phyloP scores from a whole-genome alignment of 1,140 invertebrate genomes.

The Oryctes rhinoceros region DNA sequence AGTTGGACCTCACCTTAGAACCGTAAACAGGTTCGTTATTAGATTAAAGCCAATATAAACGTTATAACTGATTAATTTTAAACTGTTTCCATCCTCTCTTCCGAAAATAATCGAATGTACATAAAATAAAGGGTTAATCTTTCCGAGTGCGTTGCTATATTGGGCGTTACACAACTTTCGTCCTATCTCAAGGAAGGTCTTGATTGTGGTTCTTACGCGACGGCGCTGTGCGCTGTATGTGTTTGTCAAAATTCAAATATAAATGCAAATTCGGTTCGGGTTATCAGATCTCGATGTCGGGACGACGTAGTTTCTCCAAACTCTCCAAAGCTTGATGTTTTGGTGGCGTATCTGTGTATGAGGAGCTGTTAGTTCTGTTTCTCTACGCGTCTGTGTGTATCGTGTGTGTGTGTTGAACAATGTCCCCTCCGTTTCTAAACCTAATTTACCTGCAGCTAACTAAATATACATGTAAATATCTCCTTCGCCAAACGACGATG shows the following conservation, averaged over 20 bases:
- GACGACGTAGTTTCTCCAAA: neutral
- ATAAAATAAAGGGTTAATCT: neutral
- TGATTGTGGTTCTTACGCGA: neutral
- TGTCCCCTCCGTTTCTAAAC: conserved; percentile 3
- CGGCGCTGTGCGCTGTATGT: neutral
- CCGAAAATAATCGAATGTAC: neutral
- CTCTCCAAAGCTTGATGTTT: neutral
- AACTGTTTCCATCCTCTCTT: too few relatives aligned
- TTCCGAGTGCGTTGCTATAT: neutral
- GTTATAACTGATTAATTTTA: too few relatives aligned
- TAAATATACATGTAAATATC: conserved; percentile 12
- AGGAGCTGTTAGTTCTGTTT: too few relatives aligned
- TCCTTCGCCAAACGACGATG: neutral
- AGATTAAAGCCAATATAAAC: too few relatives aligned
- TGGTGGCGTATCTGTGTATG: too few relatives aligned
- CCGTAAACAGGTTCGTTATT: too few relatives aligned
- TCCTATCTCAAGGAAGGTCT: neutral
- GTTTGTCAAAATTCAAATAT: conserved; percentile 16
- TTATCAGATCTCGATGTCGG: conserved; percentile 9
- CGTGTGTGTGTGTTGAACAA: neutral
- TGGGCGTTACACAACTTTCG: neutral
- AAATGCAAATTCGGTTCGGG: conserved; percentile 5
- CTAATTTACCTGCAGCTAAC: conserved; percentile 14
- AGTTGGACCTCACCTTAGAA: too few relatives aligned
- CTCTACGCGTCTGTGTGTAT: too few relatives aligned